These are phyloP conservation scores for Tortricodes alternella DNA, from an alignment of 2,888 invertebrate species.

Conservation along the genomic window DNA sequence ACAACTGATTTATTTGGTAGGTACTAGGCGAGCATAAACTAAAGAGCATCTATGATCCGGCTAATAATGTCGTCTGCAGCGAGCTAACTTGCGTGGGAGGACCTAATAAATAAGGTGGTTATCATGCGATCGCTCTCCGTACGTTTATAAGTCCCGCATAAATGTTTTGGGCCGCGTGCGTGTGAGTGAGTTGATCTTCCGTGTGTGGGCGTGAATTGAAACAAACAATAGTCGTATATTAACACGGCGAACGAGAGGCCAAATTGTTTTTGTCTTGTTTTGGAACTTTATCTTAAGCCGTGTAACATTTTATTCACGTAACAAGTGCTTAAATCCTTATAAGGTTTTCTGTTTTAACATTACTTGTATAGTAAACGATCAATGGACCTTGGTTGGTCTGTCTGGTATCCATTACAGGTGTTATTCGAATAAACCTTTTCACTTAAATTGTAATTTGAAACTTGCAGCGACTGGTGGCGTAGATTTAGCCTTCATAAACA, in stretches of 20 bases:
- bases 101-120: constrained; percentile 44
- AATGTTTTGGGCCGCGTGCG: constrained; percentile 11
- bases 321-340: neutral
- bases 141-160: constrained; percentile 28
- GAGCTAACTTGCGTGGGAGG: constrained; percentile 55
- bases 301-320: constrained; percentile 6
- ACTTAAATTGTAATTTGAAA: too few species aligned
- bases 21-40: constrained; percentile 62
- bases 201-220: constrained; percentile 25
- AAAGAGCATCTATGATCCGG: constrained; percentile 52
- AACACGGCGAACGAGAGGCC: constrained; percentile 11
- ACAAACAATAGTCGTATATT: constrained; percentile 27
- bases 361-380: too few species aligned
- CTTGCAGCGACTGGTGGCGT: too few species aligned
- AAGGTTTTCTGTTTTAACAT: too few species aligned
- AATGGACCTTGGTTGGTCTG: too few species aligned
- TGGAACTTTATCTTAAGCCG: constrained; percentile 1
- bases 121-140: constrained; percentile 43
- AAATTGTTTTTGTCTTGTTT: constrained; percentile 24
- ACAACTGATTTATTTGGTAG: constrained; percentile 52
- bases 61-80: constrained; percentile 58
- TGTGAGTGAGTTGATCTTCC: constrained; percentile 16
- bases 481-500: too few species aligned
- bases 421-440: too few species aligned
- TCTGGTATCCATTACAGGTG: too few species aligned